A percentile compares a stretch with the other conserved stretches of the same genome.
phyloP scores from a whole-genome alignment of 2,888 invertebrate species.

The Dorcus hopei region DNA sequence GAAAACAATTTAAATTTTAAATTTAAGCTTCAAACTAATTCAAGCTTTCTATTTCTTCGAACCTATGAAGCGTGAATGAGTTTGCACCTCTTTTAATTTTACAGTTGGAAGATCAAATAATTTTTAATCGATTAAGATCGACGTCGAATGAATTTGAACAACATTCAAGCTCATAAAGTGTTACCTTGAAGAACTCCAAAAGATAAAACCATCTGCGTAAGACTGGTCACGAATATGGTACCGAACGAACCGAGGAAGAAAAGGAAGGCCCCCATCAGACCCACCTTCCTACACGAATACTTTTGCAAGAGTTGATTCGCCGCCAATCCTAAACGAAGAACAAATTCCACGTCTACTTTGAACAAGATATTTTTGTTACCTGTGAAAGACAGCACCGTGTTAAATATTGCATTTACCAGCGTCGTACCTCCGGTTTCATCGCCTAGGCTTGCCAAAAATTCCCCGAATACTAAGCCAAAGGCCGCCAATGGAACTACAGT shows the following conservation, averaged over 20 bases:
- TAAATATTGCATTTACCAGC: slow-evolving; percentile 67
- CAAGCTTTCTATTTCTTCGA: no score
- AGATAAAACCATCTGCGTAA: slow-evolving; percentile 61
- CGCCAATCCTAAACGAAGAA: slow-evolving; percentile 58
- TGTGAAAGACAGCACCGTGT: slow-evolving; percentile 60
- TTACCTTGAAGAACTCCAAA: slow-evolving; percentile 64
- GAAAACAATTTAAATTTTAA: no score
- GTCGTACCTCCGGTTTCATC: slow-evolving; percentile 69
- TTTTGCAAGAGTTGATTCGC: slow-evolving; percentile 65
- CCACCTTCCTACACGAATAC: slow-evolving; percentile 65
- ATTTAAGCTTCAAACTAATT: no score
- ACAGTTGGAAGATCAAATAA: no score
- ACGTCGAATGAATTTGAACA: no score
- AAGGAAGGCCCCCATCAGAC: slow-evolving; percentile 61
- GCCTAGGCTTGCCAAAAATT: slow-evolving; percentile 63
- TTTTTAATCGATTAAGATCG: no score
- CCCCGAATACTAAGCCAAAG: slow-evolving; percentile 68
- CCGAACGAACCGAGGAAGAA: slow-evolving; percentile 62
- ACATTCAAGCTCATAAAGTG: background rate
- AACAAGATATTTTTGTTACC: slow-evolving; percentile 47
- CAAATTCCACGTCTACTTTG: background rate
- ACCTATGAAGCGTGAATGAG: no score
- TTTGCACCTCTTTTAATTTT: no score
- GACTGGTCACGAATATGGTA: slow-evolving; percentile 61
- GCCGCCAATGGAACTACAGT: slow-evolving; percentile 66